Percentiles rank a stretch among this genome's conserved stretches.
phyloP scores from a whole-genome alignment of 2,113 vertebrate genomes.

The Xenopus tropicalis region DNA sequence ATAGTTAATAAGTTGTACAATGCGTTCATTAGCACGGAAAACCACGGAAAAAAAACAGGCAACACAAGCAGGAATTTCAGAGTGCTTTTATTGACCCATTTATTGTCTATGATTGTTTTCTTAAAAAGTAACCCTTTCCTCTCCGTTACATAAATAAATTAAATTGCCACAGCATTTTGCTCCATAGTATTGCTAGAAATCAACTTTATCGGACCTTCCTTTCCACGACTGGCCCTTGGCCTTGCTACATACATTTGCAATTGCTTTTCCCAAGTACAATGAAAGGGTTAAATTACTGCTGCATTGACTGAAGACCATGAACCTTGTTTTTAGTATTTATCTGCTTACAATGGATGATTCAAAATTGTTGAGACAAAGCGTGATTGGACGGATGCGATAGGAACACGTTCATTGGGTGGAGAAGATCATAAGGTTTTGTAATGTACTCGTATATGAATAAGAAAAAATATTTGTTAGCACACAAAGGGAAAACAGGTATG shows the following conservation, averaged over 20 bases:
- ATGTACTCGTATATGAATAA: no score
- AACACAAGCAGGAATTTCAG: constrained; percentile 5
- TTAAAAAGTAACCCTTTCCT: constrained; percentile 35
- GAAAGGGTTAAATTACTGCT: background rate
- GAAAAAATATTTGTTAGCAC: no score
- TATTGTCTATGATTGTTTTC: constrained; percentile 28
- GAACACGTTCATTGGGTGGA: no score
- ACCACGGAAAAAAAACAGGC: background rate
- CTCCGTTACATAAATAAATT: constrained; percentile 31
- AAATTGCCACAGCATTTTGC: constrained; percentile 29
- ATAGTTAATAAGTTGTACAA: no score
- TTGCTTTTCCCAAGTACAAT: background rate
- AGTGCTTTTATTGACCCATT: constrained; percentile 40
- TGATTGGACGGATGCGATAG: no score
- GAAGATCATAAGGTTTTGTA: no score
- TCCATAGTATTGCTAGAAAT: constrained; percentile 41
- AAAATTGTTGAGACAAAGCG: no score
- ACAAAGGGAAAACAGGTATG: no score
- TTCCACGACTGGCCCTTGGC: background rate
- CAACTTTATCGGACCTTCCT: background rate
- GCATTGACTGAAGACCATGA: background rate
- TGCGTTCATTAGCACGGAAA: no score
- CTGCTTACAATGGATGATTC: background rate
- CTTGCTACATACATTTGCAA: constrained; percentile 12
- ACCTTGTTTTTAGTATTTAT: background rate